Conservation (phyloP, 1,140 invertebrate genomes). For the Drosophila ercepeae region DNA sequence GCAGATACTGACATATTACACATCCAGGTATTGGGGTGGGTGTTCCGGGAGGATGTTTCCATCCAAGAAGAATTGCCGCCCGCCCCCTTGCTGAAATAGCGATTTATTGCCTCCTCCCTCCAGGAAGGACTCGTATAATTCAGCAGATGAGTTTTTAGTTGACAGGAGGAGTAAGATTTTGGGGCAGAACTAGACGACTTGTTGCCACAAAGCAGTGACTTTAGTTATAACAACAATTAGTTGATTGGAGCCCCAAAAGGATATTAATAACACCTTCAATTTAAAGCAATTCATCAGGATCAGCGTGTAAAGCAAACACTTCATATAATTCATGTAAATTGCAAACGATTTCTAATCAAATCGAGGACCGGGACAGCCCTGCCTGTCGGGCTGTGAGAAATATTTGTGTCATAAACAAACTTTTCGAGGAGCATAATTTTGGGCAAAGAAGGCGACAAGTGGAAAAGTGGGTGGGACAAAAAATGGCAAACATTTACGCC, state of each 20-base stretch:
- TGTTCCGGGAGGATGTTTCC: no score
- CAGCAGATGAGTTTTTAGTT: conserved; percentile 61
- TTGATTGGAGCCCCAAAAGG: no score
- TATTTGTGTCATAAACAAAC: conserved; percentile 57
- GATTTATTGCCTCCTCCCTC: conserved; percentile 67
- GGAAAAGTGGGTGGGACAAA: conserved; percentile 8
- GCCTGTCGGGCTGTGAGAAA: conserved; percentile 34
- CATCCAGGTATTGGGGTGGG: conserved; percentile 37
- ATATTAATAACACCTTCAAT: no score
- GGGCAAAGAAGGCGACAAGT: background rate
- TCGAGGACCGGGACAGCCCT: no score
- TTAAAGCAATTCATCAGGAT: conserved; percentile 16
- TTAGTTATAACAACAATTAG: no score
- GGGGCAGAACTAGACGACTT: conserved; percentile 1
- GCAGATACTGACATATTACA: background rate
- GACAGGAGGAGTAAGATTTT: conserved; percentile 25
- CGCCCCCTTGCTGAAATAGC: conserved; percentile 9
- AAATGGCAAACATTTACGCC: conserved; percentile 54
- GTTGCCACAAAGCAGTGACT: background rate
- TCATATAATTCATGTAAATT: conserved; percentile 32
- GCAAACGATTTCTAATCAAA: conserved; percentile 58
- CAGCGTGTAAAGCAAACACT: background rate
- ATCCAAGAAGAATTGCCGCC: conserved; percentile 1
- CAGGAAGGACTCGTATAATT: conserved; percentile 55
- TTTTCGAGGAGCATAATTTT: conserved; percentile 40